A percentile compares a stretch with the other conserved stretches of the same genome.
Evolutionary conservation across 2,888 invertebrate species (phyloP).

Genomic region (Leucania comma): DNA sequence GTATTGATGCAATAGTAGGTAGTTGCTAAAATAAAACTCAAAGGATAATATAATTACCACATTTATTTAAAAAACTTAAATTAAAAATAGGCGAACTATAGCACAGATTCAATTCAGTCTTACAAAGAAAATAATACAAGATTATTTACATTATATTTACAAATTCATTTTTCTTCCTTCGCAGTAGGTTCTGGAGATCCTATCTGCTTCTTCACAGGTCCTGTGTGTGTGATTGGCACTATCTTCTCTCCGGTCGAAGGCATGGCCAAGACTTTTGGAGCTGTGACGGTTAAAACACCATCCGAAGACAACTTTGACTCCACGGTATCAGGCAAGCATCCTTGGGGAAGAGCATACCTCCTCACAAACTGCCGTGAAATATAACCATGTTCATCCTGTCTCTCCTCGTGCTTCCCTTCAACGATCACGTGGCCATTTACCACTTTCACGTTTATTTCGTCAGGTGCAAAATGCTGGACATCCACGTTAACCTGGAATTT

Average conservation of each 20-base stretch:
- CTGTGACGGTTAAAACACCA: constrained; percentile 94
- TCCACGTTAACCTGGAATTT: constrained; percentile 93
- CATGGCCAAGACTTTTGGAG: constrained; percentile 89
- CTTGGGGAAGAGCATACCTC: constrained; percentile 93
- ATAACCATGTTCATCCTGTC: constrained; percentile 93
- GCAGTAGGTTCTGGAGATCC: constrained; percentile 57
- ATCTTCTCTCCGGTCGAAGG: constrained; percentile 89
- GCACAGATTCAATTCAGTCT: constrained; percentile 75
- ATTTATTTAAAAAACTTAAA: constrained; percentile 55
- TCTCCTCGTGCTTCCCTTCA: constrained; percentile 95
- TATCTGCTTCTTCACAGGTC: constrained; percentile 85
- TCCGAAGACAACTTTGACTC: constrained; percentile 94
- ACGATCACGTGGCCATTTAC: constrained; percentile 92
- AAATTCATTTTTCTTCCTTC: constrained; percentile 37
- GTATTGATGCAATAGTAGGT: neutral
- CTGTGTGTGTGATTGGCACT: constrained; percentile 91
- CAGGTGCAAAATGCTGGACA: constrained; percentile 94
- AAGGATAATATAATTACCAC: neutral
- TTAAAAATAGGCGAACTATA: constrained; percentile 48
- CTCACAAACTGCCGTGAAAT: constrained; percentile 94
- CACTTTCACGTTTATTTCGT: constrained; percentile 94
- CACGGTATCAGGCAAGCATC: constrained; percentile 93
- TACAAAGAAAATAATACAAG: constrained; percentile 55
- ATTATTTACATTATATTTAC: constrained; percentile 42
- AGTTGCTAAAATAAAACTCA: constrained; percentile 21